phyloP scores from a whole-genome alignment of 2,113 vertebrate species.

The Empidonax alnorum region DNA sequence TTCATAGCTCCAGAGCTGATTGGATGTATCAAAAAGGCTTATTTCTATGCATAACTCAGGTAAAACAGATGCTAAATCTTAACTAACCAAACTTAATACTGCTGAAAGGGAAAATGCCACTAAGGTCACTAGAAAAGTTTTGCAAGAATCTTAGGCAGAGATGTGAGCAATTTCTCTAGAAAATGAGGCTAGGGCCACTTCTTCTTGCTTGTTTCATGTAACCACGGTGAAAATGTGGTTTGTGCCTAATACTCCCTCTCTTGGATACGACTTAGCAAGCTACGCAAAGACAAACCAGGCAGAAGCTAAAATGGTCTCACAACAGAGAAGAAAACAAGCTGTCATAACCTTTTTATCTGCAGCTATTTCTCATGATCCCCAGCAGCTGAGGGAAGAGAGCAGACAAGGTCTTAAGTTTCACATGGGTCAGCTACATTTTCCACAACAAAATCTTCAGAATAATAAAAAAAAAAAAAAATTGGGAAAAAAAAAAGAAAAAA shows the following conservation, averaged over 20 bases:
- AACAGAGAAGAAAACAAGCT: background rate
- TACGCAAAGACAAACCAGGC: background rate
- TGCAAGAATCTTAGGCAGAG: background rate
- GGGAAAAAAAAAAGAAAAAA: background rate
- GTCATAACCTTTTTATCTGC: background rate
- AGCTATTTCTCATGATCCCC: background rate
- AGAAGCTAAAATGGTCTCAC: background rate
- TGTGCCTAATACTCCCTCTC: background rate
- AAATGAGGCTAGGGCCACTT: background rate
- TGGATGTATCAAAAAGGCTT: background rate
- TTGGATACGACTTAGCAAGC: background rate
- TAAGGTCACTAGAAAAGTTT: background rate
- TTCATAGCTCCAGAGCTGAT: background rate
- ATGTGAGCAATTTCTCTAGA: background rate
- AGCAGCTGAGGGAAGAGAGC: background rate
- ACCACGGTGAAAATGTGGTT: background rate
- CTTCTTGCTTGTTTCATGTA: background rate
- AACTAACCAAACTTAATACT: background rate
- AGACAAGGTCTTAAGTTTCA: background rate
- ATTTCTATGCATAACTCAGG: background rate
- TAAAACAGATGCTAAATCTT: background rate
- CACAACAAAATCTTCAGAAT: background rate
- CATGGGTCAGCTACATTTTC: background rate
- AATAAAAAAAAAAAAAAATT: background rate
- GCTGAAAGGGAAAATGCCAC: background rate